Base-by-base conservation (phyloP, 2,888 invertebrate genomes). In the Margaritifera margaritifera region DNA sequence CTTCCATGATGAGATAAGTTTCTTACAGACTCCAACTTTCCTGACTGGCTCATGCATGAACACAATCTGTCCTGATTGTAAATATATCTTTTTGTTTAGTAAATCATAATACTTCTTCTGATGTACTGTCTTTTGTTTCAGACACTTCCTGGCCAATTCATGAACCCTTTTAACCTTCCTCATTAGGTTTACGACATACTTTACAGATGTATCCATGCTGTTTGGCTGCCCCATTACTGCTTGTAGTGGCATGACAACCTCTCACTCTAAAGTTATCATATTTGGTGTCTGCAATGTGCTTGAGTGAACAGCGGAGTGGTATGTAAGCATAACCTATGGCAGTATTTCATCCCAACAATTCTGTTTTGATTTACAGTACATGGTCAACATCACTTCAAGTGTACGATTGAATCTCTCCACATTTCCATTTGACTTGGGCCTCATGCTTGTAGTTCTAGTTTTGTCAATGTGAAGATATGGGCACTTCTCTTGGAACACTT, bases 41-140 rank as follows among this genome's bases (percentile, higher is more conserved):
- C 71, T 42, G 4, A 58, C 31, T 24, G 72, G 68, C 51, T 74
- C 64, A 58, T 72, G 70, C 24, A 75, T 20, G 73, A 72, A 77
- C 2, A 73, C 67, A 2, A 56, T 8, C 22, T 75, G 72, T 6
- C 75, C 70, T 31, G 8, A 19, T 19, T 4, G 8, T 6, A 58
- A 62, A 1, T 24, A 58, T n/a, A 24, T 63, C 51, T 55, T 59
- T 19, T 62, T 72, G 15, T 65, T 25, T 1, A 25, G 66, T 8
- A 60, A 62, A 51, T 72, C 72, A 60, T 75, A 69, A n/a, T 68
- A 50, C 19, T 64, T 69, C n/a, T n/a, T n/a, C n/a, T n/a, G n/a
- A n/a, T n/a, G n/a, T n/a, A n/a, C n/a, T n/a, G n/a, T n/a, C n/a
- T n/a, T n/a, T n/a, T n/a, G n/a, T n/a, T n/a, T n/a, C n/a, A n/a